Evolutionary conservation across 2,888 invertebrate species (phyloP).

Genomic region (Electrophaes corylata): DNA sequence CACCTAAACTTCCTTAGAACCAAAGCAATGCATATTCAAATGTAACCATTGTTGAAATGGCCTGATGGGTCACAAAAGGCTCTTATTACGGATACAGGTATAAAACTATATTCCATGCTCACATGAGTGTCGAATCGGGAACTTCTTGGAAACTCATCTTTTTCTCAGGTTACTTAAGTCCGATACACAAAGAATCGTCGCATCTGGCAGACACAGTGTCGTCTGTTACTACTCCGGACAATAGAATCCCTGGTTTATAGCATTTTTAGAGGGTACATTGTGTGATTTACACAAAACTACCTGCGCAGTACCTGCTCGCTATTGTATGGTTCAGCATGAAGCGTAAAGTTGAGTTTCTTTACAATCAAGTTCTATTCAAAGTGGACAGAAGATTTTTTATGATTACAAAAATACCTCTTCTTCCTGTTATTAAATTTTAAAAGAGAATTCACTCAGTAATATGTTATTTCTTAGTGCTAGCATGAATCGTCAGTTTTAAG

Average conservation of each 20-base stretch:
- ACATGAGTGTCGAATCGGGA: constrained; percentile 62
- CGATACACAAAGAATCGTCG: constrained; percentile 57
- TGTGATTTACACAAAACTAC: constrained; percentile 50
- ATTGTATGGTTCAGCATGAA: constrained; percentile 33
- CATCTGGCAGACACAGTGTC: constrained; percentile 78
- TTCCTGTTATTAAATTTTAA: background rate
- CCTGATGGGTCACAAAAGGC: constrained; percentile 45
- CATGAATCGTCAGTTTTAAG: too few species aligned
- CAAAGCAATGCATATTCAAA: constrained; percentile 26
- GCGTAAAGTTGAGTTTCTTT: constrained; percentile 29
- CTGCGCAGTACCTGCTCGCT: constrained; percentile 55
- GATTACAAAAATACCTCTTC: background rate
- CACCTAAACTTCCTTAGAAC: constrained; percentile 12
- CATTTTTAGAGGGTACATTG: constrained; percentile 39
- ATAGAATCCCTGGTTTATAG: constrained; percentile 45
- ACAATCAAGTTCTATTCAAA: constrained; percentile 35
- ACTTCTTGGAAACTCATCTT: constrained; percentile 61
- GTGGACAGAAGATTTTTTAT: constrained; percentile 15
- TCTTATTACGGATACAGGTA: constrained; percentile 56
- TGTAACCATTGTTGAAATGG: constrained; percentile 11
- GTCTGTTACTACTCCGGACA: constrained; percentile 56
- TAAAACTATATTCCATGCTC: constrained; percentile 46
- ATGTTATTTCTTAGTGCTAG: background rate
- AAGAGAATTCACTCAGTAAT: too few species aligned
- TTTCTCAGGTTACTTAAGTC: constrained; percentile 49